Conservation (phyloP, 1,140 invertebrate genomes). For the Bilobella aurantiaca region DNA sequence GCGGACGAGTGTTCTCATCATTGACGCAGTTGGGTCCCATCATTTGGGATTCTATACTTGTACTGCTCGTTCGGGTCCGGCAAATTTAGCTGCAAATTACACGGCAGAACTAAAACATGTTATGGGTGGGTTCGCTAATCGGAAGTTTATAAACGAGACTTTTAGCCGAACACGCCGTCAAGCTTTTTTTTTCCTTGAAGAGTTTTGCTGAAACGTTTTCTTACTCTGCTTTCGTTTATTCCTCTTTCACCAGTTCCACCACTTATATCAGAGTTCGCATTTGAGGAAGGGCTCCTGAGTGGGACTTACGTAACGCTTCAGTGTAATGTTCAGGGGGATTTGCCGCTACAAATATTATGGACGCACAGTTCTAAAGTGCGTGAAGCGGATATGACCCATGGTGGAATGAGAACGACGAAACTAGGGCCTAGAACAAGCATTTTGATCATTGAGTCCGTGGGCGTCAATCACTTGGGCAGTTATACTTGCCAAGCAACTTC, state of each 20-base stretch:
- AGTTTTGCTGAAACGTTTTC: no score
- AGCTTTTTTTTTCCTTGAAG: no score
- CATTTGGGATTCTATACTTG: slow-evolving; percentile 4
- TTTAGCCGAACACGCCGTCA: no score
- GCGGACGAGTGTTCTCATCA: slow-evolving; percentile 58
- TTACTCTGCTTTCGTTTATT: background rate
- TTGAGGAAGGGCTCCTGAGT: slow-evolving; percentile 49
- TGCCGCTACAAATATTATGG: slow-evolving; percentile 55
- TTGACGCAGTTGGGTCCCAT: slow-evolving; percentile 54
- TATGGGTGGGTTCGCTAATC: background rate
- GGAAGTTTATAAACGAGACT: no score
- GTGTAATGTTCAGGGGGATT: slow-evolving; percentile 55
- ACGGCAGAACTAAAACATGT: background rate
- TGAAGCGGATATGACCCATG: background rate
- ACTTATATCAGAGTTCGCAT: slow-evolving; percentile 49
- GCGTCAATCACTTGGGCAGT: slow-evolving; percentile 39
- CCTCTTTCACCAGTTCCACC: slow-evolving; percentile 45
- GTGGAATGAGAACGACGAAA: slow-evolving; percentile 24
- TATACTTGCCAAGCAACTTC: slow-evolving; percentile 55
- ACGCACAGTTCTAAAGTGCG: slow-evolving; percentile 14
- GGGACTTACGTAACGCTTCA: slow-evolving; percentile 49
- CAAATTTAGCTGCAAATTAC: background rate
- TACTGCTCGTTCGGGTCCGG: background rate
- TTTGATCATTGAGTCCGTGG: slow-evolving; percentile 41
- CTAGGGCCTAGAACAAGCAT: slow-evolving; percentile 37